phyloP scores from a whole-genome alignment of 1,140 invertebrate genomes.

The Macrocentrus cingulum region DNA sequence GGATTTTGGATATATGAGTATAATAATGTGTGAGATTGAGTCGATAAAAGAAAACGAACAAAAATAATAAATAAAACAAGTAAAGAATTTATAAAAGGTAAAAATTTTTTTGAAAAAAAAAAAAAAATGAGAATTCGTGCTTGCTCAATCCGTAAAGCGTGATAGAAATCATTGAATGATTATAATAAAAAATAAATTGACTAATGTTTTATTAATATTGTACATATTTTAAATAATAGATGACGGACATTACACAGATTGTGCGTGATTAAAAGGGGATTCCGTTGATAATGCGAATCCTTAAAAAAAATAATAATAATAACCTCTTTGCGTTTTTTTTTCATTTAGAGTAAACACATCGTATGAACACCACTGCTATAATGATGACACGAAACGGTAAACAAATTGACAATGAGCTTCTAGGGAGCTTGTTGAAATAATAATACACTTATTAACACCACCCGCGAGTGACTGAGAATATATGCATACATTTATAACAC shows the following conservation, averaged over 20 bases:
- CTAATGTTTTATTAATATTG: conserved; percentile 58
- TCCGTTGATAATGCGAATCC: conserved; percentile 1
- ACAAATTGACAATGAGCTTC: conserved; percentile 26
- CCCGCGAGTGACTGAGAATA: too few species aligned
- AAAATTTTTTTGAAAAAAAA: not conserved
- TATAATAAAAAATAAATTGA: conserved; percentile 40
- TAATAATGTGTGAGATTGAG: too few species aligned
- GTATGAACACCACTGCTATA: conserved; percentile 24
- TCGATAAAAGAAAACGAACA: conserved; percentile 8
- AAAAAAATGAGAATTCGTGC: conserved; percentile 24
- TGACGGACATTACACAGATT: conserved; percentile 17
- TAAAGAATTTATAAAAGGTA: not conserved
- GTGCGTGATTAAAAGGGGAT: conserved; percentile 17
- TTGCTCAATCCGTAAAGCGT: conserved; percentile 41
- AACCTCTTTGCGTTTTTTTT: conserved; percentile 43
- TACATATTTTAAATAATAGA: conserved; percentile 58
- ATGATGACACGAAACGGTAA: conserved; percentile 25
- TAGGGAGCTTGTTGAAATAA: too few species aligned
- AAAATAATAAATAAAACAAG: conserved; percentile 5
- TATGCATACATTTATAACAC: too few species aligned
- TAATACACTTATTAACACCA: too few species aligned
- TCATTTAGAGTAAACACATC: conserved; percentile 40
- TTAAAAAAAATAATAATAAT: too few species aligned
- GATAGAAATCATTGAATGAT: conserved; percentile 45
- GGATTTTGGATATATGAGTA: too few species aligned